Base-by-base conservation (phyloP, 2,113 vertebrate genomes). In the Rousettus leschenaultii region DNA sequence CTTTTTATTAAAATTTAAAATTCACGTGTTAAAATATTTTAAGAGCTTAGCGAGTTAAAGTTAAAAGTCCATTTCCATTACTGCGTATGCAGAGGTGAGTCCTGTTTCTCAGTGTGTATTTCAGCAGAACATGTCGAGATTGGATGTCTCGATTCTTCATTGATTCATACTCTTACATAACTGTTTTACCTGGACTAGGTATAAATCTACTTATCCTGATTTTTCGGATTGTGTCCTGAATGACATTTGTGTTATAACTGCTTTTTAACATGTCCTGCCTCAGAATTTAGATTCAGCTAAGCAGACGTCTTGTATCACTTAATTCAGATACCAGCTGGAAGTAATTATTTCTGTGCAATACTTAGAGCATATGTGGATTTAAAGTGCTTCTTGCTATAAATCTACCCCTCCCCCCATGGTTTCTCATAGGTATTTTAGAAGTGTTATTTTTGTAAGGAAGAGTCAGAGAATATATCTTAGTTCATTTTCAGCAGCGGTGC, bases 371-470 rank as follows among this genome's bases (percentile, higher is more conserved):
- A 65, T 30, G 19, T 73, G 55, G 43, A 19, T 63, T 84, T 74
- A 74, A 51, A 74, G 90, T 53, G 16, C 30, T 66, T 57, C 59
- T 79, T 80, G 55, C 15, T 73, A 18, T 71, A 87, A 70, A 70
- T 61, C 48, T 6, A 26, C 33, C 1, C 12, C 53, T 1, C 2
- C 0, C 1, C 48, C 61, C 63, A 38, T 51, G 53, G 26, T 40
- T 24, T 80, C 9, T 71, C 15, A 21, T n/a, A 71, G 43, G 2
- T 63, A 71, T 33, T 61, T 61, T 51, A 40, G 43, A 53, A 51
- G 35, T 80, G 65, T 40, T 80, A 1, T 28, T 80, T 86, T 82
- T 80, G 63, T n/a, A n/a, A 88, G n/a, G 75, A 80, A 79, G 26
- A 51, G 74, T 63, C 40, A n/a, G 55, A 40, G 21, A 57, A 68